Base-by-base conservation (phyloP, 2,888 invertebrate species). In the Galeruca laticollis region DNA sequence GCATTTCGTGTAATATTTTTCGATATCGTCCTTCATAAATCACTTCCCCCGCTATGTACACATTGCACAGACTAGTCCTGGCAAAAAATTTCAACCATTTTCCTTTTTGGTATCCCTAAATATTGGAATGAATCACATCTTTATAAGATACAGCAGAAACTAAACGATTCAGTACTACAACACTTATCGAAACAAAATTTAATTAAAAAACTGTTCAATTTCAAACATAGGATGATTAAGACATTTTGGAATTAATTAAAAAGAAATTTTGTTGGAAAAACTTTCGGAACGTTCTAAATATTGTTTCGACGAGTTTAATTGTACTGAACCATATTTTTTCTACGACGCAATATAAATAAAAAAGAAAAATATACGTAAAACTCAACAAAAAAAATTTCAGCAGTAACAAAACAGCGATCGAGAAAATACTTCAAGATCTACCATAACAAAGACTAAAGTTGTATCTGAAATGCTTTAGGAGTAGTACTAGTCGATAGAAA, bases 381-480 rank as follows among this genome's bases (percentile, higher is more conserved):
- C 49, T 60, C 59, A 59, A 66, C 59, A 59, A 65, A 43, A 59
- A 54, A 65, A 31, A n/a, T 57, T n/a, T 43, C 35, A 64, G 35
- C 57, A 49, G 20, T 66, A 66, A 66, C 57, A 66, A 66, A 26
- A 26, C 26, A 13, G 35, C 49, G 18, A 33, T 59, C 49, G 8
- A 26, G 59, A 59, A 51, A 49, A 26, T 47, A 31, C 18, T 40
- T 47, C 56, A 18, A 26, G 8, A 37, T 43, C 56, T 6, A 56
- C 18, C 56, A 31, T 37, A 40, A 65, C 47, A 35, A 61, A 43
- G 33, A 60, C 61, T 88, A 90, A 84, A 90, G 88, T 80, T 89
- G 89, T 77, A 89, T 88, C 82, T 90, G 89, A 79, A 90, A 89
- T 70, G 89, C 87, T 80, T 89, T 89, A 6, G 84, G 83, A 21